Percentiles rank a stretch among this genome's conserved stretches.
These are phyloP conservation scores for Phthorimaea operculella DNA, from an alignment of 1,140 invertebrate genomes.

Conservation along the genomic window DNA sequence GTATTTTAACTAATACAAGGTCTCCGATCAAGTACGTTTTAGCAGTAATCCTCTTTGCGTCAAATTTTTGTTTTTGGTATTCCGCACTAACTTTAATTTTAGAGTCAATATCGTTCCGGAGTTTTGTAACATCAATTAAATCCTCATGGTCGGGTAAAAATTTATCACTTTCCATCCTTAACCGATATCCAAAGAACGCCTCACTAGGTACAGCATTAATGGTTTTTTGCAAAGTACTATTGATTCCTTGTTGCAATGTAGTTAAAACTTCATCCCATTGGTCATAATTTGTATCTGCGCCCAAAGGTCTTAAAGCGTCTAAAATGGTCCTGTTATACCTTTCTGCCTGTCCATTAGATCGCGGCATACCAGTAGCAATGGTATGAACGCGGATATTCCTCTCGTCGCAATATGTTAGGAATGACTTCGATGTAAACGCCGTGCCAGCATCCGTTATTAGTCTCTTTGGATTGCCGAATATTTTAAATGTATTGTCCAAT, in stretches of 20 bases:
- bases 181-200: neutral
- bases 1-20: neutral
- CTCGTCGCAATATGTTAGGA: neutral
- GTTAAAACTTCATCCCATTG: neutral
- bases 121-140: neutral
- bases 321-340: slow-evolving; percentile 1
- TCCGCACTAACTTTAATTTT: neutral
- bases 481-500: neutral
- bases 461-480: slow-evolving; percentile 2
- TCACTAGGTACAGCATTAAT: neutral
- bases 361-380: neutral
- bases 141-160: neutral
- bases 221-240: slow-evolving; percentile 1
- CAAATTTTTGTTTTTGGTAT: neutral
- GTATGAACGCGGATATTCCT: neutral
- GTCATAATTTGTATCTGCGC: neutral
- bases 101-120: neutral
- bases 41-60: neutral
- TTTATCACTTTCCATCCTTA: neutral
- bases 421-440: neutral
- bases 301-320: neutral
- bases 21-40: neutral
- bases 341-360: slow-evolving; percentile 1
- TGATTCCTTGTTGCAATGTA: neutral
- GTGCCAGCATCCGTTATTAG: neutral